These are phyloP conservation scores for Linurgus olivaceus DNA, from an alignment of 2,797 vertebrate genomes.

Conservation along the genomic window DNA sequence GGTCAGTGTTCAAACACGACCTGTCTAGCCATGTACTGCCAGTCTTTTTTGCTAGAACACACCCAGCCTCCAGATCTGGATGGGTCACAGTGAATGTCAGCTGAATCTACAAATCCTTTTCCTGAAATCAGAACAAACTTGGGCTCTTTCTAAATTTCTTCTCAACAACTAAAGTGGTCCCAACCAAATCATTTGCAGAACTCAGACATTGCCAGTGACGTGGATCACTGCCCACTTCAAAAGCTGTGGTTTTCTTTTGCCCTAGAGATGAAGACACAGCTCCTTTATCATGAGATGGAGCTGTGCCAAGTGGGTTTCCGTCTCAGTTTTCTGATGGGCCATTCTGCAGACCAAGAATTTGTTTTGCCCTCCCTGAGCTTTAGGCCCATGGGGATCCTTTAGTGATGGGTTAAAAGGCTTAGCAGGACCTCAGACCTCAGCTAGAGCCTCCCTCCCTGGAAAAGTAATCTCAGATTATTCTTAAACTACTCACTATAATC, in stretches of 20 bases:
- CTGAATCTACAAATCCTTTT: neutral
- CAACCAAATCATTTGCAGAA: neutral
- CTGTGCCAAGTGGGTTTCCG: neutral
- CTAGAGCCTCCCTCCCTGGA: neutral
- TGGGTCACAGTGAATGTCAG: neutral
- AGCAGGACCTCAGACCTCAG: neutral
- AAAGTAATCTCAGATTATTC: neutral
- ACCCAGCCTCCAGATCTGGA: neutral
- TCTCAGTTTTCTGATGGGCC: neutral
- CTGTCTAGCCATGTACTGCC: neutral
- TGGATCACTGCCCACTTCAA: neutral
- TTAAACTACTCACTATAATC: neutral
- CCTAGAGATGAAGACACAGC: fast-evolving
- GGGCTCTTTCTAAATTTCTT: neutral
- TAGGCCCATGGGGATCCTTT: neutral
- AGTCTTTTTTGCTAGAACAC: neutral
- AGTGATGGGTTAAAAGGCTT: neutral
- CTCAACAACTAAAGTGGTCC: neutral
- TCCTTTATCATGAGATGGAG: neutral
- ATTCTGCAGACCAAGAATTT: neutral
- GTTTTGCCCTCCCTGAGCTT: neutral
- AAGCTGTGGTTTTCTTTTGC: neutral
- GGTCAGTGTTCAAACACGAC: neutral
- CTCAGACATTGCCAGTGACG: neutral
- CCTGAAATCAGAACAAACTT: neutral